A percentile compares a stretch with the other conserved stretches of the same genome.
Evolutionary conservation across 2,888 invertebrate genomes (phyloP).

Genomic region (Dryocosmus kuriphilus): DNA sequence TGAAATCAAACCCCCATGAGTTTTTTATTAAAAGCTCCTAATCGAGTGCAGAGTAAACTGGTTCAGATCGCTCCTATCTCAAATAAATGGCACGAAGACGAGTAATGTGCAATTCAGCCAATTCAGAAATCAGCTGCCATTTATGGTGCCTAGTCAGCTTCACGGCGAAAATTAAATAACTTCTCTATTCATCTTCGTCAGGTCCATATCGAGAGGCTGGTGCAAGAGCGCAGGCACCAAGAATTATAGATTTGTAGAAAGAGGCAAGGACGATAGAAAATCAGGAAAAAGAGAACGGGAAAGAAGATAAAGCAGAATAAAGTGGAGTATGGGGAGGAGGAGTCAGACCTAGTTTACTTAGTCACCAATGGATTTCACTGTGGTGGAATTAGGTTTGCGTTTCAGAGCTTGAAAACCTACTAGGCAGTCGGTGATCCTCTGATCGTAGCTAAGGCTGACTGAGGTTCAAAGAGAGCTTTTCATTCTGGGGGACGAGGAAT

Average conservation of each 20-base stretch:
- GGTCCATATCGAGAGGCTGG: background rate
- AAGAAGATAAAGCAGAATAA: background rate
- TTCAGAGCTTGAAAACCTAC: conserved; percentile 29
- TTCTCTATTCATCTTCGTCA: conserved; percentile 4
- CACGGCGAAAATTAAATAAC: conserved; percentile 70
- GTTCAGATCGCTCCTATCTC: background rate
- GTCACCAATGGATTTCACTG: conserved; percentile 56
- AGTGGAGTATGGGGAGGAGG: background rate
- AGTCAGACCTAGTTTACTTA: conserved; percentile 55
- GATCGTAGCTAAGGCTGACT: background rate
- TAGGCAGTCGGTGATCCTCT: background rate
- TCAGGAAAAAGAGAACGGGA: conserved; percentile 30
- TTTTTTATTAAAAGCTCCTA: background rate
- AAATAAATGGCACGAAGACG: background rate
- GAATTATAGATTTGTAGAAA: background rate
- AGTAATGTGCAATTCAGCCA: conserved; percentile 46
- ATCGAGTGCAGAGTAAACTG: background rate
- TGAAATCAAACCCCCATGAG: background rate
- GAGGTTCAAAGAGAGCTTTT: background rate
- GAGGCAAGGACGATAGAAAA: background rate
- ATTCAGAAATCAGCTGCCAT: conserved; percentile 64
- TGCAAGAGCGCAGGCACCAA: too few relatives aligned
- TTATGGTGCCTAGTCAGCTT: conserved; percentile 67
- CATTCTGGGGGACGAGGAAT: background rate
- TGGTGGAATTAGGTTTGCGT: conserved; percentile 55